Percentiles rank a stretch among this genome's conserved stretches.
phyloP scores from a whole-genome alignment of 1,140 invertebrate genomes.

The Gonioctena quinquepunctata region DNA sequence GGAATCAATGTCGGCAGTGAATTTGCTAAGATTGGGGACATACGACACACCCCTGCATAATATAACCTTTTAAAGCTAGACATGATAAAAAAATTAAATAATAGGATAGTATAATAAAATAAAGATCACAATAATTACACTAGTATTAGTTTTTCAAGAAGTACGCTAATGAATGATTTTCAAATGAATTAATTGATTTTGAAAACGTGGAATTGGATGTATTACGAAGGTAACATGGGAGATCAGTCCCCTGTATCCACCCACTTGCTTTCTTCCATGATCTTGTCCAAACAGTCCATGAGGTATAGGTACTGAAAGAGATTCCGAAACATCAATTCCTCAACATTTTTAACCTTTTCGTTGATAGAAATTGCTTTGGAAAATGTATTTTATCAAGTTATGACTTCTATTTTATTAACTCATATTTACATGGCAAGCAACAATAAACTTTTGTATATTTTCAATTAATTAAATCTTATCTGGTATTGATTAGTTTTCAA shows the following conservation, averaged over 20 bases:
- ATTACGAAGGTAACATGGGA: neutral
- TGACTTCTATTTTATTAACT: too few relatives aligned
- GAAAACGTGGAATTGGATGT: neutral
- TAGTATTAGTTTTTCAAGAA: slow-evolving; percentile 9
- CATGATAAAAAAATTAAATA: neutral
- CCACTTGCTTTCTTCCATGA: slow-evolving; percentile 88
- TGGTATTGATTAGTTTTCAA: too few relatives aligned
- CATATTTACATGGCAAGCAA: too few relatives aligned
- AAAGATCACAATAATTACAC: slow-evolving; percentile 25
- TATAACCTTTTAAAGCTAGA: neutral
- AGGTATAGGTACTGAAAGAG: slow-evolving; percentile 87
- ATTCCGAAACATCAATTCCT: too few relatives aligned
- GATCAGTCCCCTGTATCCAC: slow-evolving; percentile 73
- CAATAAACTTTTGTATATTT: too few relatives aligned
- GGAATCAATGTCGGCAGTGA: too few relatives aligned
- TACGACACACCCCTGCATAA: too few relatives aligned
- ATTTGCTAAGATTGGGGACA: too few relatives aligned
- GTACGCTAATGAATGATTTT: slow-evolving; percentile 21
- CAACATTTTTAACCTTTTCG: too few relatives aligned
- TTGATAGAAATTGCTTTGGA: too few relatives aligned
- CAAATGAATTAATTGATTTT: slow-evolving; percentile 22
- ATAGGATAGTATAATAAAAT: slow-evolving; percentile 20
- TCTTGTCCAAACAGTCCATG: slow-evolving; percentile 91
- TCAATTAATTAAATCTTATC: too few relatives aligned
- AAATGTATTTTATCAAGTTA: too few relatives aligned